phyloP scores from a whole-genome alignment of 1,140 invertebrate genomes.

The Himalopsyche phryganea region DNA sequence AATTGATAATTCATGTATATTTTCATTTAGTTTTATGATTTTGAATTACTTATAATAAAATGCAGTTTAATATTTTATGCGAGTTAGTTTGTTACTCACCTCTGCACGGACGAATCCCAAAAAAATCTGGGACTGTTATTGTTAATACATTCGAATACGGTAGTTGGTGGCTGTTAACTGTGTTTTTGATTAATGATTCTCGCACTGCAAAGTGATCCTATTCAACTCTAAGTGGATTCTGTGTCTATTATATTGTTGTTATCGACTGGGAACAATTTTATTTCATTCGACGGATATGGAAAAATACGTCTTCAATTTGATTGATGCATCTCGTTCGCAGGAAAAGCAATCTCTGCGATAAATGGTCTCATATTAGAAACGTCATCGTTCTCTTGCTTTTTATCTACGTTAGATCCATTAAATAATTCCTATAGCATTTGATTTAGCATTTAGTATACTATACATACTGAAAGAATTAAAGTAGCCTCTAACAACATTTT shows the following conservation, averaged over 20 bases:
- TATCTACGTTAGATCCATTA: background rate
- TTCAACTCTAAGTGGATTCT: conserved; percentile 33
- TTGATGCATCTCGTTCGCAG: conserved; percentile 26
- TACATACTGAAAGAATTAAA: too few relatives aligned
- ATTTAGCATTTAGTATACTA: too few relatives aligned
- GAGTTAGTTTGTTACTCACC: too few relatives aligned
- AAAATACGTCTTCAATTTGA: conserved; percentile 24
- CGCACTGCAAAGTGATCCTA: conserved; percentile 30
- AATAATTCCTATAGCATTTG: too few relatives aligned
- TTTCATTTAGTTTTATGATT: too few relatives aligned
- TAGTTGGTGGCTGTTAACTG: conserved; percentile 21
- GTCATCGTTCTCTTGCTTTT: background rate
- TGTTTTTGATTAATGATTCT: conserved; percentile 31
- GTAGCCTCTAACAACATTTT: too few relatives aligned
- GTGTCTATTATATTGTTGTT: conserved; percentile 23
- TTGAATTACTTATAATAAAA: too few relatives aligned
- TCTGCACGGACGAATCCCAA: too few relatives aligned
- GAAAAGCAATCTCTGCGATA: conserved; percentile 24
- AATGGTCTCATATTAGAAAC: background rate
- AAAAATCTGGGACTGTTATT: conserved; percentile 5
- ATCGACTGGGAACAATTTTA: conserved; percentile 23
- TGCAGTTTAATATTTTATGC: too few relatives aligned
- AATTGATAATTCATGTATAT: too few relatives aligned
- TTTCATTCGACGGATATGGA: conserved; percentile 15
- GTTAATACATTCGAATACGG: conserved; percentile 16